Evolutionary conservation across 1,140 invertebrate genomes (phyloP).

Genomic region (Yoshiicerus persimilis): DNA sequence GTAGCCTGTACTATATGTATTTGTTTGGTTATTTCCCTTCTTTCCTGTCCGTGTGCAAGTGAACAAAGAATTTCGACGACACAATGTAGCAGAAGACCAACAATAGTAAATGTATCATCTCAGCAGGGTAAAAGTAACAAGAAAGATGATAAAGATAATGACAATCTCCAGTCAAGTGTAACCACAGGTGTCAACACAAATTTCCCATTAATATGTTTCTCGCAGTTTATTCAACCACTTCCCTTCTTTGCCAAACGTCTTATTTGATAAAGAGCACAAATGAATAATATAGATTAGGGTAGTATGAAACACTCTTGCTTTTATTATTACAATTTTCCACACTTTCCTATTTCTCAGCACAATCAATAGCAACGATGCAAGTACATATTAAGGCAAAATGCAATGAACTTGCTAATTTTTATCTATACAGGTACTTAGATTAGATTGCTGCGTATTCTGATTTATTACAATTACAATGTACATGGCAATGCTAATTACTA

Average conservation of each 20-base stretch:
- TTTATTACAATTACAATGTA: background rate
- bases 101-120: background rate
- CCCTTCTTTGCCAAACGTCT: background rate
- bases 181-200: background rate
- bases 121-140: background rate
- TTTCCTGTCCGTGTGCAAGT: too few relatives aligned
- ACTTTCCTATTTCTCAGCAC: constrained; percentile 14
- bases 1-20: too few relatives aligned
- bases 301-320: constrained; percentile 1
- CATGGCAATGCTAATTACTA: background rate
- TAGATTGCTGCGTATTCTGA: background rate
- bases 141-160: background rate
- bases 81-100: background rate
- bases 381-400: background rate
- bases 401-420: constrained; percentile 16
- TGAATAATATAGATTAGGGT: background rate
- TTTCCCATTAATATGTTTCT: background rate
- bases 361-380: background rate
- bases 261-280: background rate
- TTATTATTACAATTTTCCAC: constrained; percentile 8
- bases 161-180: background rate
- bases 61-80: background rate
- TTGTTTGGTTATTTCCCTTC: too few relatives aligned
- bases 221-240: background rate
- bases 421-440: background rate